Conservation (phyloP, 2,888 invertebrate genomes). For the Thysanoteuthis rhombus region DNA sequence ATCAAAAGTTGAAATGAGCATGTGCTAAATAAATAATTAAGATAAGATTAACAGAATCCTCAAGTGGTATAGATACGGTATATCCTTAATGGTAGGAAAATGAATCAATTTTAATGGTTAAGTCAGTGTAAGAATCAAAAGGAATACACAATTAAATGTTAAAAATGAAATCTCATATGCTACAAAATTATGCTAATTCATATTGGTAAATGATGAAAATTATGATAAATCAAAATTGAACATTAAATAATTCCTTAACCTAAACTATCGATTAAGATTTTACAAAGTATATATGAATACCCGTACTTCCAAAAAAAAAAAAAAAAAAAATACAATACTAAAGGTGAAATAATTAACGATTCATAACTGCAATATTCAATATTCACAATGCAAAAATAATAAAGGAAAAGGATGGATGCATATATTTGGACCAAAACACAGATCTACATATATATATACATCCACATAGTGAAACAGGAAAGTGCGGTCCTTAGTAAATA, state of each 20-base stretch:
- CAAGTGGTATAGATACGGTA: background rate
- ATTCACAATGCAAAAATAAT: background rate
- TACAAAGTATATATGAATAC: too few relatives aligned
- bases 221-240: background rate
- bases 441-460: background rate
- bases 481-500: background rate
- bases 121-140: too few relatives aligned
- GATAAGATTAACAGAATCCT: background rate
- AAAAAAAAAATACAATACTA: background rate
- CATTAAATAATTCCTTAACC: background rate
- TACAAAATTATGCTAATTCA: background rate
- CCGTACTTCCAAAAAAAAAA: background rate
- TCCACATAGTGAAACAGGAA: background rate
- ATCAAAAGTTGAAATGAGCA: background rate
- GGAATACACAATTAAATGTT: background rate
- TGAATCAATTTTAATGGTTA: background rate
- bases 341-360: background rate
- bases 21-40: background rate
- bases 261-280: background rate
- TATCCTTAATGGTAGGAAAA: too few relatives aligned
- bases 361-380: background rate
- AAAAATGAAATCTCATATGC: background rate
- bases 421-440: background rate
- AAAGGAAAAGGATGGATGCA: background rate
- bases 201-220: background rate